These are phyloP conservation scores for Lasioglossum leucozonium DNA, from an alignment of 2,888 invertebrate species.

Conservation along the genomic window DNA sequence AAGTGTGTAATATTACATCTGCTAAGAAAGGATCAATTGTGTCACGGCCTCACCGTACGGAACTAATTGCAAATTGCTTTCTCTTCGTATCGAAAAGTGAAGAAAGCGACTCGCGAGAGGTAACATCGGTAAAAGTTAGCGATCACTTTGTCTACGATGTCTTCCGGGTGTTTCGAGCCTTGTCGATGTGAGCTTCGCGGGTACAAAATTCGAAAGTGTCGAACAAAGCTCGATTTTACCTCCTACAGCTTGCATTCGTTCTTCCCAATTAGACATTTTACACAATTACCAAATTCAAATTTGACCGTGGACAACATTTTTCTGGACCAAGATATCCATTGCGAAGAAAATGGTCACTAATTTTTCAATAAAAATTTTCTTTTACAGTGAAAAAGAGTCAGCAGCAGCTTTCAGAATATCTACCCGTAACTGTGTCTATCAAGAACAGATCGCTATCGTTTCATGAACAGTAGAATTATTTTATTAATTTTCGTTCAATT, in stretches of 20 bases:
- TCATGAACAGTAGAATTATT: not conserved
- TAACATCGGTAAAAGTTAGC: slow-evolving; percentile 34
- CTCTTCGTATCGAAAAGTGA: slow-evolving; percentile 11
- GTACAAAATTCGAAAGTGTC: slow-evolving; percentile 39
- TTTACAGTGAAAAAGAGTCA: not conserved
- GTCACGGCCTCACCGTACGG: slow-evolving; percentile 13
- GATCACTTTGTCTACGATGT: slow-evolving; percentile 51
- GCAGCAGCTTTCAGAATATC: not conserved
- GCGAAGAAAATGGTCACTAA: not conserved
- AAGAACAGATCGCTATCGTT: not conserved
- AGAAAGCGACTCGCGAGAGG: slow-evolving; percentile 28
- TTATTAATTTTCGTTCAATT: not conserved
- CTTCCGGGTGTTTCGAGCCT: slow-evolving; percentile 59
- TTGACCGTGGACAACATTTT: not conserved
- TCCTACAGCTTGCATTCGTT: not conserved
- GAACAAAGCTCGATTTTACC: not conserved
- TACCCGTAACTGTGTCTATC: not conserved
- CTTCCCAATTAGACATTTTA: not conserved
- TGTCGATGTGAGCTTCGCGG: slow-evolving; percentile 65
- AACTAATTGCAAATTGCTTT: slow-evolving; percentile 33
- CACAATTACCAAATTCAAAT: slow-evolving; percentile 13
- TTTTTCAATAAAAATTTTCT: not conserved
- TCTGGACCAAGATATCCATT: not conserved
- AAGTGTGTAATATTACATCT: slow-evolving; percentile 20
- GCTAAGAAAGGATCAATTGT: slow-evolving; percentile 39